Evolutionary conservation across 2,797 vertebrate species (phyloP), one percentile per base, ranked within the genome.

Genomic region (Dermochelys coriacea): DNA sequence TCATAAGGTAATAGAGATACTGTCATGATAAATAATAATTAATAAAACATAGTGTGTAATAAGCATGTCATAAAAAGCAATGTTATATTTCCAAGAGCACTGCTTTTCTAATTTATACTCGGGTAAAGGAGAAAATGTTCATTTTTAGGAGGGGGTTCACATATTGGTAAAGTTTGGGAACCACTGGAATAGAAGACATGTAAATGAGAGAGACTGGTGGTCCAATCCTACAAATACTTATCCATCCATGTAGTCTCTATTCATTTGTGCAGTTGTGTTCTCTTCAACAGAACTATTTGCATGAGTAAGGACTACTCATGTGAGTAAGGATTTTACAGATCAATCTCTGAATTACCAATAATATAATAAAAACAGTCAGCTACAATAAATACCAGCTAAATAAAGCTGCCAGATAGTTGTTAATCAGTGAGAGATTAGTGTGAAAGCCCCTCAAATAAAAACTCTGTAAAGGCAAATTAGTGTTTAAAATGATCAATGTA

Each of bases 381-480:
- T 23, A 18, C 79, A 90, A 85, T 37, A 57, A 86, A 61, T 61
- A 86, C 86, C 84, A 94, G 75, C 84, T 88, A 85, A 89, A 90
- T 77, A 71, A 81, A 49, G 49, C n/a, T 85, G 49, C 78, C 75
- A 82, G 82, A 82, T 88, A 80, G 10, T 45, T 68, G 82, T 91
- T 90, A 94, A 89, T 49, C 29, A 75, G 51, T 84, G 55, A 93
- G 55, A 86, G 11, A 34, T 0, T 1, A 93, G 59, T 23, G n/a
- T 37, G 14, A 64, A 89, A 88, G 51, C 80, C 91, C n/a, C 59
- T 92, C 2, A 27, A 80, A 94, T 7, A 84, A 82, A 94, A 93
- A 55, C 34, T 7, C 41, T 82, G 27, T 88, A 81, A 93, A 85
- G 86, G 47, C 80, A 87, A 96, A 96, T 91, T 84, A 68, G 77